These are phyloP conservation scores for Limnephilus auricula DNA, from an alignment of 2,888 invertebrate species.

Conservation along the genomic window DNA sequence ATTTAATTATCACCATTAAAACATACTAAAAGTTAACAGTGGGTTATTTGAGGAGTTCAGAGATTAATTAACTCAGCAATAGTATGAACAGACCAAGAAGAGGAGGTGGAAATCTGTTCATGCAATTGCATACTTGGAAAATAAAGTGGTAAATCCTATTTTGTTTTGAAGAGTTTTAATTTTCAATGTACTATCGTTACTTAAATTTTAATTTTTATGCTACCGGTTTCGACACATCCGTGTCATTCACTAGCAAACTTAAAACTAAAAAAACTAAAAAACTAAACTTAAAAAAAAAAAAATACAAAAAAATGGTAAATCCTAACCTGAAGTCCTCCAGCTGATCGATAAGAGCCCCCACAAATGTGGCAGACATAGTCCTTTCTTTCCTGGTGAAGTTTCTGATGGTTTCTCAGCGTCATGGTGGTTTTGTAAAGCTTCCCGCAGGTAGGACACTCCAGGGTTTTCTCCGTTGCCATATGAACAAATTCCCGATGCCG, in stretches of 20 bases:
- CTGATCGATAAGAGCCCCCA: constrained; percentile 68
- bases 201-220: no score
- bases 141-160: background rate
- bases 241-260: no score
- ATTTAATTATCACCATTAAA: background rate
- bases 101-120: background rate
- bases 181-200: no score
- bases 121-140: background rate
- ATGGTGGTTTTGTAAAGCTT: constrained; percentile 72
- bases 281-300: no score
- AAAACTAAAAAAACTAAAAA: no score
- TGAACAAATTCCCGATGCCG: constrained; percentile 73
- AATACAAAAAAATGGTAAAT: background rate
- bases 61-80: background rate
- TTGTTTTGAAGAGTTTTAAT: no score
- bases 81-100: background rate
- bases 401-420: constrained; percentile 71
- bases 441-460: constrained; percentile 72
- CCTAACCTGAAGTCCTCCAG: constrained; percentile 59
- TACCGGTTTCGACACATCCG: no score
- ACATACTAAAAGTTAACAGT: background rate
- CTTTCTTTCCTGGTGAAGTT: constrained; percentile 70
- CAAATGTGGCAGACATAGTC: constrained; percentile 73
- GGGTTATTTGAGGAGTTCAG: background rate
- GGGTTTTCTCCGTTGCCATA: constrained; percentile 65